These are phyloP conservation scores for Subanguina moxae DNA, from an alignment of 1,140 invertebrate genomes.

Conservation along the genomic window DNA sequence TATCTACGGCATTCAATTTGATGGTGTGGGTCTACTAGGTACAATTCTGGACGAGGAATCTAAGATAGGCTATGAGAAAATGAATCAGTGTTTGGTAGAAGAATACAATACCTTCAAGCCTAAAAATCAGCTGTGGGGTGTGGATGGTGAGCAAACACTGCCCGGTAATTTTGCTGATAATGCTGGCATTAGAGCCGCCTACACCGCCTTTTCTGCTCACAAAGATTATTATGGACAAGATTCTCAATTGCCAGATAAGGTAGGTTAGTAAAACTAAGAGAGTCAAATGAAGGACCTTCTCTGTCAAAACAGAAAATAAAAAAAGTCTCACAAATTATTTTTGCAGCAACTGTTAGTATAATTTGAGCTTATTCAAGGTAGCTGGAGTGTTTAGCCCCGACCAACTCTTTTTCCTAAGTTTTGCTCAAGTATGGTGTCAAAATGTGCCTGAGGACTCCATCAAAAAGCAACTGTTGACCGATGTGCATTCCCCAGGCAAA, in stretches of 20 bases:
- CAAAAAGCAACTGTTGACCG: constrained; percentile 13
- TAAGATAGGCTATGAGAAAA: constrained; percentile 25
- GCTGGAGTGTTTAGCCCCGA: constrained; percentile 30
- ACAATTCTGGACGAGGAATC: constrained; percentile 45
- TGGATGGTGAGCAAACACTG: constrained; percentile 79
- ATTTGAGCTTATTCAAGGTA: too few relatives aligned
- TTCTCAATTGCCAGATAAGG: constrained; percentile 28
- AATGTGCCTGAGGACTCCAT: neutral
- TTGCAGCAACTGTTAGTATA: too few relatives aligned
- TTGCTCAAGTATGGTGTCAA: constrained; percentile 30
- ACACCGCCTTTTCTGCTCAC: constrained; percentile 25
- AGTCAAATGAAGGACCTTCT: too few relatives aligned
- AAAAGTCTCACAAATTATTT: too few relatives aligned
- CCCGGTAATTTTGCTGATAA: constrained; percentile 93
- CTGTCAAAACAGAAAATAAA: too few relatives aligned
- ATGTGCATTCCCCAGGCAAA: constrained; percentile 33
- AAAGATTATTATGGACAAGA: constrained; percentile 40
- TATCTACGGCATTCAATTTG: constrained; percentile 45
- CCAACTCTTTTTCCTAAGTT: constrained; percentile 47
- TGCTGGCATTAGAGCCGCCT: constrained; percentile 65
- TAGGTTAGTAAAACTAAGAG: too few relatives aligned
- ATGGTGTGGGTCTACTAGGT: constrained; percentile 27
- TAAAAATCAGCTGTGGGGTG: constrained; percentile 6
- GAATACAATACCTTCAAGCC: constrained; percentile 47
- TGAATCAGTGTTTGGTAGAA: constrained; percentile 29